Percentiles rank a stretch among this genome's conserved stretches.
These are phyloP conservation scores for Ceriagrion tenellum DNA, from an alignment of 2,888 invertebrate genomes.

Conservation along the genomic window DNA sequence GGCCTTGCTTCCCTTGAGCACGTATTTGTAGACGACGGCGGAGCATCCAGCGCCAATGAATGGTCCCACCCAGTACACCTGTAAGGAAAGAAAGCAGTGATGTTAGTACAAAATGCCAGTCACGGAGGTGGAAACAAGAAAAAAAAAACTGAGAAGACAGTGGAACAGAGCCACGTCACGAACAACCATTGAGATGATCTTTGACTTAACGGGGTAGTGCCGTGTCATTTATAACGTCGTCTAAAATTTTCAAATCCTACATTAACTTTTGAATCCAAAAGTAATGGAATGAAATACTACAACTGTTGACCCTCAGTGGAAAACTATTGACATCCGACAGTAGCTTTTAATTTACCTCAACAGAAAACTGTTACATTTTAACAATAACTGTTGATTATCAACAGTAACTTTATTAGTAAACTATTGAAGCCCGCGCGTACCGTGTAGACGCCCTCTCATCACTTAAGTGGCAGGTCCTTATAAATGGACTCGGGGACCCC, in stretches of 20 bases:
- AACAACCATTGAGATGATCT: not conserved
- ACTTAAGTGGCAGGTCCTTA: no score
- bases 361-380: no score
- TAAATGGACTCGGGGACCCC: no score
- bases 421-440: no score
- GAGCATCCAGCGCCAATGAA: slow-evolving; percentile 81
- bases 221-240: not conserved
- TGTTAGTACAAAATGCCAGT: not conserved
- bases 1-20: slow-evolving; percentile 84
- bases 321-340: no score
- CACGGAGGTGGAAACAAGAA: not conserved
- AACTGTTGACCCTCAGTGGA: no score
- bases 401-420: no score
- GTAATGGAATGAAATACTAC: no score
- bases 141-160: not conserved
- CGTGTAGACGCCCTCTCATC: no score
- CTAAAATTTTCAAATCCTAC: not conserved
- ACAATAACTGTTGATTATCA: no score
- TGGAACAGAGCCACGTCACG: not conserved
- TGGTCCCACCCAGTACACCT: slow-evolving; percentile 85
- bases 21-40: slow-evolving; percentile 80
- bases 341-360: no score
- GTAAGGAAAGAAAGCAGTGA: slow-evolving; percentile 72
- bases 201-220: not conserved
- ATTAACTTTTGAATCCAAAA: not conserved